Base-by-base conservation (phyloP, 37 sponge, comb jelly and placozoan genomes). In the Dysidea cf. avara region DNA sequence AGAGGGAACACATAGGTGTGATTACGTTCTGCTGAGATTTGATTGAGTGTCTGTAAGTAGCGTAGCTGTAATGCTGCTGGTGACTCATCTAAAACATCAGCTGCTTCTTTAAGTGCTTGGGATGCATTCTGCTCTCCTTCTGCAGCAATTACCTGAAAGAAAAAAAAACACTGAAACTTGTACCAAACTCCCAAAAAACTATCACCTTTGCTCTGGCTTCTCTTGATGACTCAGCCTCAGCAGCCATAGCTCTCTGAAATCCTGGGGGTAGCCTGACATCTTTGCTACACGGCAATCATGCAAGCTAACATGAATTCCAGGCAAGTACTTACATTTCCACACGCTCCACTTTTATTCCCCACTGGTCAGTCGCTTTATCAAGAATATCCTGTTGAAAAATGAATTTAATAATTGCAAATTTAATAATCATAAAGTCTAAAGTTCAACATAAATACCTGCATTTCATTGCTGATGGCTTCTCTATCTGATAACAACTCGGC, bases 1-100 rank as follows among this genome's bases (percentile, higher is more conserved):
- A 94, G 76, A 26, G 94, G 94, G 79, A 94, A 94, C 67, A 94
- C 81, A 64, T 88, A 86, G 74, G 94, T 94, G 90, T 88, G 90
- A 83, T 89, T 96, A 57, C 89, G 85, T 69, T 86, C 70, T 0
- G 71, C 77, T 3, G 94, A 74, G 11, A 94, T 86, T 54, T 80
- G 78, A 55, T 94, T 85, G 28, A 94, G 84, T 0, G 94, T 89
- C 90, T 94, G 94, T 40, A 94, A 64, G 81, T 86, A 94, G 30
- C 94, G 86, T 32, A 94, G 90, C 81, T 94, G 94, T 1, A 94
- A 84, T 18, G 94, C 66, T 16, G 86, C 87, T 3, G 94, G 94
- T 14, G 90, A 82, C 76, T 85, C 90, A 47, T 88, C 87, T 55
- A 94, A 69, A 33, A 94, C 71, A 47, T 89, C 83, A 2, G 94